phyloP scores from a whole-genome alignment of 2,888 invertebrate genomes.

The Calliphora vomitoria region DNA sequence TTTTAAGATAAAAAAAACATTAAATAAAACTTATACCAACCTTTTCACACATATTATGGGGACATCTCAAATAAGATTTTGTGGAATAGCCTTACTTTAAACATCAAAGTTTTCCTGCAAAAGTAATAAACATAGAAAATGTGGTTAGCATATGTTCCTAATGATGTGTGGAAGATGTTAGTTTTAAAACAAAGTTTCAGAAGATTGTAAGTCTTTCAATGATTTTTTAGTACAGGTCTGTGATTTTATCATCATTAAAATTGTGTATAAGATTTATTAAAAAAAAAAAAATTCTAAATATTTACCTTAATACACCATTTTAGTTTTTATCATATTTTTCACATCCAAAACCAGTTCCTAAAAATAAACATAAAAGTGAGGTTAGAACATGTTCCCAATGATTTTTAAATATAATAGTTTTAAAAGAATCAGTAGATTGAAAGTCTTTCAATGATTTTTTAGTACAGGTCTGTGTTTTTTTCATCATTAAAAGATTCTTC shows the following conservation, averaged over 20 bases:
- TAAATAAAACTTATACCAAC: slow-evolving; percentile 43
- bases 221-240: slow-evolving; percentile 74
- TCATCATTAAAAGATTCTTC: slow-evolving; percentile 59
- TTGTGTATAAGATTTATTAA: neutral
- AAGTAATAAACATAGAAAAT: neutral
- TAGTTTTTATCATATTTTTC: too few species aligned
- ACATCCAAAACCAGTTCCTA: neutral
- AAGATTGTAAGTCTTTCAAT: slow-evolving; percentile 69
- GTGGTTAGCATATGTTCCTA: slow-evolving; percentile 3
- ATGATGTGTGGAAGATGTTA: neutral
- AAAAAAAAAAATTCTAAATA: neutral
- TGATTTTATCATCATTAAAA: slow-evolving; percentile 68
- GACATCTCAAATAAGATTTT: neutral
- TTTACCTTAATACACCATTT: slow-evolving; percentile 57
- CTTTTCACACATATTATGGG: neutral
- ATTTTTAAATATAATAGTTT: neutral
- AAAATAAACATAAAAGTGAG: slow-evolving; percentile 1
- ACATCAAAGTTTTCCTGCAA: neutral
- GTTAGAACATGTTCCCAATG: neutral
- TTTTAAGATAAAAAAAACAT: slow-evolving; percentile 24
- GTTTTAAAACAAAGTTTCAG: slow-evolving; percentile 52
- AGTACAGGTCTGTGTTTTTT: slow-evolving; percentile 74
- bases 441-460: slow-evolving; percentile 68
- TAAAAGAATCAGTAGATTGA: slow-evolving; percentile 65
- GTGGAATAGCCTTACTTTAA: neutral